Evolutionary conservation across 2,888 invertebrate species (phyloP), one percentile per base, ranked within the genome.

Genomic region (Amiota mariae): DNA sequence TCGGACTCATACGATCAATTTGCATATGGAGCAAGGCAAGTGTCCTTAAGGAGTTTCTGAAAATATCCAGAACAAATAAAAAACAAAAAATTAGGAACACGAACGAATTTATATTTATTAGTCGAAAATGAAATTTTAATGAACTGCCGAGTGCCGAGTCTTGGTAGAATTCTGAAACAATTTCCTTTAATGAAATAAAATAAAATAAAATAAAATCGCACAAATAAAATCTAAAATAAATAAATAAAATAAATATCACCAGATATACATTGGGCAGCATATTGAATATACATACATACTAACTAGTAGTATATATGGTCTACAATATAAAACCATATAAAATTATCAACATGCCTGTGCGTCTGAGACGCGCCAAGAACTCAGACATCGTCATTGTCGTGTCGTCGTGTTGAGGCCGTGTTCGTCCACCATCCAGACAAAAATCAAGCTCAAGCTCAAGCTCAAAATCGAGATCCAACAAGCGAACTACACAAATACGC

Each of bases 41-140:
- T 66, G 49, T 66, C 66, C 66, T 66, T 66, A 48, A 9, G n/a
- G n/a, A n/a, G 9, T 4, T 2, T n/a, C 54, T n/a, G 0, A n/a
- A 54, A 54, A 54, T 8, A 54, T 12, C 54, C n/a, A 12, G 54
- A n/a, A 24, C 3, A 24, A 24, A 24, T 2, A 24, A 54, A n/a
- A 54, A 54, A n/a, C 6, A 54, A 54, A 54, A 54, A n/a, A 12
- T 54, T 12, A 54, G 13, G 63, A 24, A 63, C 63, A 63, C 63
- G 46, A 36, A 18, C 36, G 67, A 68, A 68, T 68, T 68, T 68
- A 85, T 88, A 88, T 88, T 88, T 88, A 88, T 88, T 87, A 86
- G 87, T 82, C 85, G 79, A 85, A 85, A 86, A 81, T 81, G 81
- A 87, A 87, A 88, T 88, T 88, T 88, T 88, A 88, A 88, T 88